Base-by-base conservation (phyloP, 2,113 vertebrate genomes). In the Paradisaea rubra region DNA sequence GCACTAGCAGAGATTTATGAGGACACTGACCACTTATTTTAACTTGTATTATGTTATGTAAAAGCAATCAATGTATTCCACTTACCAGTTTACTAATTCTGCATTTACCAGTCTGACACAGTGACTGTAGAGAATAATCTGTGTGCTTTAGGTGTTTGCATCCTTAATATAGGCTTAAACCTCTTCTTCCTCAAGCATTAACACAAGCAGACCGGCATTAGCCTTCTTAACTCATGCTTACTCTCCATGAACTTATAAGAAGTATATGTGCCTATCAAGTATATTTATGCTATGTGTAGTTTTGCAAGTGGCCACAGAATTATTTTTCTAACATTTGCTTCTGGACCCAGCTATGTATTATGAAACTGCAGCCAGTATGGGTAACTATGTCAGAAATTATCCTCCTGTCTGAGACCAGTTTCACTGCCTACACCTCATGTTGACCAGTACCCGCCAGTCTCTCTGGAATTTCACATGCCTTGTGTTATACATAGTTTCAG, bases 51-150 rank as follows among this genome's bases (percentile, higher is more conserved):
- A 61, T 50, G 44, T 87, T 92, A 91, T 50, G 18, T 82, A 94
- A 94, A 89, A 82, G 50, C 78, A 92, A 57, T 80, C 78, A 92
- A 31, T 61, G 56, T 78, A 78, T 81, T 93, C 69, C 31, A 50
- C 84, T 87, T 84, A 47, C 81, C 52, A 84, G 69, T 91, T 86
- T 96, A 53, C 77, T 94, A 92, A 78, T 86, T 93, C 61, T 82
- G 50, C 57, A 44, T 82, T 96, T 95, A 20, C 45, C 63, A 47
- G 37, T 44, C 54, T 87, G 81, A 83, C 54, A 50, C 19, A 10
- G 53, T 69, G 88, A 59, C 66, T 65, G 31, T 25, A 65, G 74
- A 94, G 31, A 96, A 65, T 72, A 69, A 81, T 74, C 52, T 49
- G 61, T 77, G 63, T 72, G 50, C 53, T 91, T 92, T 71, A 87